Base-by-base conservation (phyloP, 1,140 invertebrate genomes). In the Drosophila burlai region DNA sequence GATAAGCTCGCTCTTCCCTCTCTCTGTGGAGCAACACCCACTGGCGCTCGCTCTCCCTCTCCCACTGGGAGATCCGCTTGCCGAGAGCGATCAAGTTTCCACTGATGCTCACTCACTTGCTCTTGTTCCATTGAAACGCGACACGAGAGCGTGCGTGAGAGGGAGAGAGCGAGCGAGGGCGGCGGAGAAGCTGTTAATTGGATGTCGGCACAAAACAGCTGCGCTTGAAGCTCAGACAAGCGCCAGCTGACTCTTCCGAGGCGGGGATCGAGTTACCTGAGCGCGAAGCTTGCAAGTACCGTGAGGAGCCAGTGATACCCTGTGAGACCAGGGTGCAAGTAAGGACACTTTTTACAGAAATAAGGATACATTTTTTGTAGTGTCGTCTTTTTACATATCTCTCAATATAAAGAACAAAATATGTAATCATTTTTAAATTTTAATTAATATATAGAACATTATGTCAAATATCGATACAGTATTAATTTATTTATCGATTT, bases 191-290 rank as follows among this genome's bases (percentile, higher is more conserved):
- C 81, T 68, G 84, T 83, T 87, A 87, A 87, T 87, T 87, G 73
- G 80, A 83, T 59, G 76, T 69, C 80, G 76, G 71, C 67, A 67
- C 58, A 81, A 84, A 89, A 90, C 84, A 89, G 81, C 84, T 90
- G 85, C 72, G 65, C 84, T 72, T 61, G 38, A 36, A 74, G 68
- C 71, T 59, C 46, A 71, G 71, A 74, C 71, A 52, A 87, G 83
- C 83, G 84, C 84, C 83, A 89, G 83, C 84, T 89, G 83, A 87
- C 83, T 87, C 76, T 58, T 67, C 72, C 45, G 36, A 81, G 79
- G 21, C 43, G 13, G 26, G 21, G 77, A 77, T 87, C 81, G 60
- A 61, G 74, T 87, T 84, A 84, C 83, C 49, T 43, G 66, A 24
- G 7, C 62, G 15, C 43, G 2, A 26, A 34, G 18, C 31, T 26